phyloP scores from a whole-genome alignment of 2,888 invertebrate species.

The Rhagonycha lutea region DNA sequence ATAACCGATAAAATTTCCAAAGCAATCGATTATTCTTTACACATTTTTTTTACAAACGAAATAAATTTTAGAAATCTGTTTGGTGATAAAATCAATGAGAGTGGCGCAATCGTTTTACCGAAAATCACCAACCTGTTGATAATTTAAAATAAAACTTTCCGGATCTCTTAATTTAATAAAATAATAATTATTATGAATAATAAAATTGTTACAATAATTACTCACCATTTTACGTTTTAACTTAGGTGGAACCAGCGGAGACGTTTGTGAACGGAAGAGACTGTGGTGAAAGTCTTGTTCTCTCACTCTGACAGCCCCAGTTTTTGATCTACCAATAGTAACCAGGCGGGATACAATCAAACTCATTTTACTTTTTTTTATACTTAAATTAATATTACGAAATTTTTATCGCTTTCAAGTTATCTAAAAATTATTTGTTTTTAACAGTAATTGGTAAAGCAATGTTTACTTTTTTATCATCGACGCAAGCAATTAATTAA shows the following conservation, averaged over 20 bases:
- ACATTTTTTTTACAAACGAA: too few relatives aligned
- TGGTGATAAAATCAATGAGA: too few relatives aligned
- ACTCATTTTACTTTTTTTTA: not conserved
- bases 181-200: not conserved
- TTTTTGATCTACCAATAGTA: not conserved
- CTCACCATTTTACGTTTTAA: not conserved
- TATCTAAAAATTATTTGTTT: not conserved
- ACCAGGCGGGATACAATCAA: not conserved
- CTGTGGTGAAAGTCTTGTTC: slow-evolving; percentile 25
- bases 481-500: not conserved
- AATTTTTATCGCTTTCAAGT: not conserved
- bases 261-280: slow-evolving; percentile 25
- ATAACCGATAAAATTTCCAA: too few relatives aligned
- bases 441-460: not conserved
- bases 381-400: not conserved
- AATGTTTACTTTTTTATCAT: not conserved
- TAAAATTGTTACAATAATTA: not conserved
- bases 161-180: not conserved
- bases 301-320: not conserved
- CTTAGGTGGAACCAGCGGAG: slow-evolving; percentile 8
- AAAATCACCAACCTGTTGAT: not conserved
- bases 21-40: too few relatives aligned
- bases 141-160: not conserved
- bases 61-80: too few relatives aligned
- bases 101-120: not conserved